phyloP scores from a whole-genome alignment of 2,113 vertebrate genomes.

The Melozone crissalis region DNA sequence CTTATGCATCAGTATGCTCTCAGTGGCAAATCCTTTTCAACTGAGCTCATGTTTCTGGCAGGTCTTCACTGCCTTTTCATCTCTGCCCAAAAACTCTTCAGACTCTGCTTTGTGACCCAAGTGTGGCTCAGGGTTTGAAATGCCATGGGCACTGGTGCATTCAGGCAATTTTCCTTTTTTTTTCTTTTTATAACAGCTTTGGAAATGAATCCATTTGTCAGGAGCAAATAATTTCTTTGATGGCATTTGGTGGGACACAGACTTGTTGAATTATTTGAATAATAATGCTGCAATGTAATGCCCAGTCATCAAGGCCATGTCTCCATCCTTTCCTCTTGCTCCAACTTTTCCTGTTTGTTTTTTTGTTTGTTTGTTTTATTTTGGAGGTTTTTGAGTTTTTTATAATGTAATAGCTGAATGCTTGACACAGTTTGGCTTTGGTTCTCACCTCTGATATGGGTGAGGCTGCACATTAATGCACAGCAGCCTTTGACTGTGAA shows the following conservation, averaged over 20 bases:
- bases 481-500: not conserved
- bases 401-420: not conserved
- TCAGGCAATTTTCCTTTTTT: not conserved
- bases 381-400: not conserved
- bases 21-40: not conserved
- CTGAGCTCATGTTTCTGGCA: not conserved
- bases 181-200: not conserved
- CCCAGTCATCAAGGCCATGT: not conserved
- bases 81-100: not conserved
- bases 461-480: not conserved
- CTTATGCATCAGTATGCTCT: not conserved
- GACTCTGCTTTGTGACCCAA: not conserved
- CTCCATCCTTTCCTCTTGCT: not conserved
- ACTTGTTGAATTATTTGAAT: conserved; percentile 4
- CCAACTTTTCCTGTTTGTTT: not conserved
- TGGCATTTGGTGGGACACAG: not conserved
- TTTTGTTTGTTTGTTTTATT: not conserved
- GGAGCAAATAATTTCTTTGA: conserved; percentile 26
- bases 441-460: not conserved
- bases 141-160: not conserved
- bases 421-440: not conserved
- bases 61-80: not conserved
- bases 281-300: not conserved
- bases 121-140: not conserved
- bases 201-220: not conserved